phyloP scores from a whole-genome alignment of 1,140 invertebrate genomes.

The Orius laevigatus region DNA sequence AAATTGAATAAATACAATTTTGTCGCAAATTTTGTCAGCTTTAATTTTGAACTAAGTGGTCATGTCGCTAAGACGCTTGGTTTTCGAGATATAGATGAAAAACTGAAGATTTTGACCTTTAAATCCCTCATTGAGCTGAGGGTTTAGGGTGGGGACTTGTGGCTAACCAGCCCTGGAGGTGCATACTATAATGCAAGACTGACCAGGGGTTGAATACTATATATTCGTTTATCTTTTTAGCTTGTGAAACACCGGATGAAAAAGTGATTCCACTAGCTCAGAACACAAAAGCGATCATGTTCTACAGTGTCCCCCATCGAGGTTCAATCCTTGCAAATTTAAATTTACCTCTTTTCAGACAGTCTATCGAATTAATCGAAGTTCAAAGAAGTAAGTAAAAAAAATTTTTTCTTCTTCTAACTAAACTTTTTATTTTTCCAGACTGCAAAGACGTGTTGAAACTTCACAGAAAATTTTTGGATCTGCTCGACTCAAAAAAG shows the following conservation, averaged over 20 bases:
- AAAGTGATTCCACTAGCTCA: conserved; percentile 26
- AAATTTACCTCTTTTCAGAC: conserved; percentile 37
- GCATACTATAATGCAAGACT: too few relatives aligned
- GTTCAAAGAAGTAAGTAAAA: conserved; percentile 42
- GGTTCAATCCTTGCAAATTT: conserved; percentile 49
- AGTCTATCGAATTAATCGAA: conserved; percentile 43
- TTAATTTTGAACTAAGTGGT: too few relatives aligned
- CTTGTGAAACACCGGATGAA: conserved; percentile 22
- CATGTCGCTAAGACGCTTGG: too few relatives aligned
- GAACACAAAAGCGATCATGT: conserved; percentile 43
- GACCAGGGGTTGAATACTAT: too few relatives aligned
- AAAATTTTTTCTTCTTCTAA: neutral
- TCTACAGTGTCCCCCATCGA: conserved; percentile 56
- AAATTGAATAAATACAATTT: too few relatives aligned
- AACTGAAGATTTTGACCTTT: too few relatives aligned
- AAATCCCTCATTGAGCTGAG: too few relatives aligned
- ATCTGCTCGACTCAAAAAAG: conserved; percentile 29
- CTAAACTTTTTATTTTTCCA: conserved; percentile 23
- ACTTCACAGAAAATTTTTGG: conserved; percentile 37
- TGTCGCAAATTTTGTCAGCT: too few relatives aligned
- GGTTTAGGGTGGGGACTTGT: too few relatives aligned
- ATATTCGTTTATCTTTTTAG: conserved; percentile 21
- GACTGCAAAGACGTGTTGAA: conserved; percentile 42
- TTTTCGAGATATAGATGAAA: too few relatives aligned
- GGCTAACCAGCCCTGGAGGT: too few relatives aligned